Conservation (phyloP, 2,797 vertebrate genomes). For the Scomberomorus guttatus region DNA sequence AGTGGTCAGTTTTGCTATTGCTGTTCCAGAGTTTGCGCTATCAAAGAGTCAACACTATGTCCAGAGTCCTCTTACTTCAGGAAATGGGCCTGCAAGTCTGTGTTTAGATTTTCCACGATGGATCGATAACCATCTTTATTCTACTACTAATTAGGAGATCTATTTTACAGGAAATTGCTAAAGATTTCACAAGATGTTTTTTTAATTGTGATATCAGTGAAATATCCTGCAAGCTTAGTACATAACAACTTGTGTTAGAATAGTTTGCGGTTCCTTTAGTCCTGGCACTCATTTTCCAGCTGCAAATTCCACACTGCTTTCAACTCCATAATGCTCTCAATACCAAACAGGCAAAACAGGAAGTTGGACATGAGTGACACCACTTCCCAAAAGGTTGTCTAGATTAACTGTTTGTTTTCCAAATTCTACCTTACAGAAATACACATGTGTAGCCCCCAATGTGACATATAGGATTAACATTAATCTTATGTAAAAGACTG, state of each 20-base stretch:
- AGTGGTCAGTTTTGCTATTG: conserved; percentile 85
- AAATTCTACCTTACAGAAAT: background rate
- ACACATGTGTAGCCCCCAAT: background rate
- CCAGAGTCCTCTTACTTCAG: conserved; percentile 81
- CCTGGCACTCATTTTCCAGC: conserved; percentile 57
- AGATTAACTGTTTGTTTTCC: conserved; percentile 70
- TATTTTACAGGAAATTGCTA: background rate
- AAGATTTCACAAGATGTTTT: conserved; percentile 1
- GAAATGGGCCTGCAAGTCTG: conserved; percentile 81
- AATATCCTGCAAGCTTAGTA: background rate
- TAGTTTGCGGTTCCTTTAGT: conserved; percentile 22
- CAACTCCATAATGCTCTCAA: conserved; percentile 80
- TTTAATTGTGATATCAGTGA: background rate
- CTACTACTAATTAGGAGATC: conserved; percentile 30
- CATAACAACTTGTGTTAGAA: background rate
- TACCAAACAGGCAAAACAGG: conserved; percentile 81
- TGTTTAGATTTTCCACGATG: conserved; percentile 71
- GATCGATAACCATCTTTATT: conserved; percentile 31
- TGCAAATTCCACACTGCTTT: conserved; percentile 66
- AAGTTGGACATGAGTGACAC: conserved; percentile 74
- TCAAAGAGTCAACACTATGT: conserved; percentile 86
- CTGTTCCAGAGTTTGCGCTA: conserved; percentile 86
- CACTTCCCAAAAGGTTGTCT: conserved; percentile 69
- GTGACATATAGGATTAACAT: background rate
- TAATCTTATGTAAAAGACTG: background rate